Evolutionary conservation across 1,140 invertebrate genomes (phyloP), one percentile per base, ranked within the genome.

Genomic region (Gryon sp.): DNA sequence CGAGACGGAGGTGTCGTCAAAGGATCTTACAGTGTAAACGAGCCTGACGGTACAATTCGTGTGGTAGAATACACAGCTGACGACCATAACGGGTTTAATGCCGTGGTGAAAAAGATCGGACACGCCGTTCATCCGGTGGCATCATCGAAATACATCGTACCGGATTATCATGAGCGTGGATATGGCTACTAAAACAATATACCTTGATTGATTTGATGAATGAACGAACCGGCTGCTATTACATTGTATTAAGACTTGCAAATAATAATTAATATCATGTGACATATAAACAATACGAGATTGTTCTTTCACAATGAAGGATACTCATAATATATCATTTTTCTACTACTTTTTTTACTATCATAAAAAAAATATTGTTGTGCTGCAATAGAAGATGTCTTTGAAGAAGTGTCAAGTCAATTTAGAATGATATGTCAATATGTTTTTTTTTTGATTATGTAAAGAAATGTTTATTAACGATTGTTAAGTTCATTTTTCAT

Each of bases 41-140:
- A 77, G 22, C 75, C 75, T n/a, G 75, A 77, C n/a, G 75, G 75
- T 6, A 77, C 75, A 0, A 65, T 77, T 45, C 66, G 75, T 12
- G 30, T 77, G 3, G 68, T 77, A 1, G 75, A 77, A 24, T 77
- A 73, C 19, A 77, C 74, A 9, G 66, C 74, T 2, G 66, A 77
- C 20, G 59, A 65, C 26, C 74, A 77, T 36, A 72, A 77, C 28
- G 74, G 74, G 1, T 77, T 77, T 28, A 77, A 77, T 36, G 74
- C 66, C 0, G 40, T 77, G 14, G 74, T 77, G 8, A 77, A 77
- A 48, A 77, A 72, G 34, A 57, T 77, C 32, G 74, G 74, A 15
- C 59, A 72, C 8, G 52, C 66, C 2, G 45, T 77, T 6, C 74
- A 77, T 24, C 63, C 73, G 15, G 8, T 22, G 3, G 57, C 73